phyloP scores from a whole-genome alignment of 2,113 vertebrate genomes.

The Thinocorus orbignyianus region DNA sequence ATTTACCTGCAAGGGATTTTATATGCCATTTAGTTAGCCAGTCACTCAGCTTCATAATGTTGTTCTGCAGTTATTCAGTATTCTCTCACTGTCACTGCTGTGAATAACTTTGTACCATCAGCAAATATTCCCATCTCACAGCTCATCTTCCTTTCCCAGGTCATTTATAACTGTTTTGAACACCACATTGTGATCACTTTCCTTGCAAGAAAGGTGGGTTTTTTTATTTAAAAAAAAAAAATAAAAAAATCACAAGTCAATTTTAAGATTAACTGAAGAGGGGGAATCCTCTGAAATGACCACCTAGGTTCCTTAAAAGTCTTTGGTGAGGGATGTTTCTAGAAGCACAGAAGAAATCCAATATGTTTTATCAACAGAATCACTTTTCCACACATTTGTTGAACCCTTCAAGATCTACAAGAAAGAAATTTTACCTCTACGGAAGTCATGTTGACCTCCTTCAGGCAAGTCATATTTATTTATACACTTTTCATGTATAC shows the following conservation, averaged over 20 bases:
- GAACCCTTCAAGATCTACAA: not conserved
- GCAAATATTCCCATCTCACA: not conserved
- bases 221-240: not conserved
- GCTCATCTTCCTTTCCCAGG: not conserved
- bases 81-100: not conserved
- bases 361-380: not conserved
- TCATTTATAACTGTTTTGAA: not conserved
- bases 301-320: not conserved
- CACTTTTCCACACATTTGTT: not conserved
- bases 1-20: not conserved
- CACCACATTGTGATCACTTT: not conserved
- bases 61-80: not conserved
- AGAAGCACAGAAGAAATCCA: not conserved
- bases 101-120: not conserved
- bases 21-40: not conserved
- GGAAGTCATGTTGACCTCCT: not conserved
- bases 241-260: not conserved
- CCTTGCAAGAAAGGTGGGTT: not conserved
- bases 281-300: not conserved
- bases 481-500: not conserved
- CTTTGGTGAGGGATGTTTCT: not conserved
- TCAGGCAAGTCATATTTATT: not conserved
- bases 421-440: not conserved
- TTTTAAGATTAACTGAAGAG: not conserved
- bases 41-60: not conserved